These are phyloP conservation scores for Meiosimyza platycephala DNA, from an alignment of 2,888 invertebrate genomes.

Conservation along the genomic window DNA sequence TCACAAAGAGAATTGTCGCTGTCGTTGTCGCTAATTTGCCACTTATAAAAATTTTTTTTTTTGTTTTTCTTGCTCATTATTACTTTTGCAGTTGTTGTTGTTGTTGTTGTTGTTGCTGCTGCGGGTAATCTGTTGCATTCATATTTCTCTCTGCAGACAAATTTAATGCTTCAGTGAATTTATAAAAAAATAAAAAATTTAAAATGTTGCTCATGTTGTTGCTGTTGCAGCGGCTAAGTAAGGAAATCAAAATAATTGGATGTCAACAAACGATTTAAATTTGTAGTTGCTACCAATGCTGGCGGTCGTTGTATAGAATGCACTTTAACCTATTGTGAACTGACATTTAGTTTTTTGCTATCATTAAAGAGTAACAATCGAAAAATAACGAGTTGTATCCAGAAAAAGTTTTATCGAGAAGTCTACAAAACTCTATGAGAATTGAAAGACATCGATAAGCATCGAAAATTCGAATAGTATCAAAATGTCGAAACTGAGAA, in stretches of 20 bases:
- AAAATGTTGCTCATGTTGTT: conserved; percentile 3
- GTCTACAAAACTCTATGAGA: no score
- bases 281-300: not conserved
- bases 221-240: conserved; percentile 24
- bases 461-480: no score
- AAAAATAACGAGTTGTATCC: no score
- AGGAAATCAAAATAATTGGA: conserved; percentile 35
- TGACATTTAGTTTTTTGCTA: no score
- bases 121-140: not conserved
- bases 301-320: not conserved
- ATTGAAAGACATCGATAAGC: no score
- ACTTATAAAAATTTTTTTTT: not conserved
- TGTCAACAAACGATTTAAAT: conserved; percentile 35
- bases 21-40: conserved; percentile 14
- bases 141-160: not conserved
- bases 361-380: no score
- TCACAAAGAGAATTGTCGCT: not conserved
- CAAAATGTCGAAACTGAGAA: no score
- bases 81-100: conserved; percentile 12
- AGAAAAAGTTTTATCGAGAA: no score
- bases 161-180: conserved; percentile 21
- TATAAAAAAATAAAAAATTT: conserved; percentile 10
- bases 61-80: not conserved
- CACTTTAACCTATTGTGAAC: no score
- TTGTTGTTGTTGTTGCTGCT: conserved; percentile 13